phyloP scores from a whole-genome alignment of 1,140 invertebrate species.

The Nasonia longicornis region DNA sequence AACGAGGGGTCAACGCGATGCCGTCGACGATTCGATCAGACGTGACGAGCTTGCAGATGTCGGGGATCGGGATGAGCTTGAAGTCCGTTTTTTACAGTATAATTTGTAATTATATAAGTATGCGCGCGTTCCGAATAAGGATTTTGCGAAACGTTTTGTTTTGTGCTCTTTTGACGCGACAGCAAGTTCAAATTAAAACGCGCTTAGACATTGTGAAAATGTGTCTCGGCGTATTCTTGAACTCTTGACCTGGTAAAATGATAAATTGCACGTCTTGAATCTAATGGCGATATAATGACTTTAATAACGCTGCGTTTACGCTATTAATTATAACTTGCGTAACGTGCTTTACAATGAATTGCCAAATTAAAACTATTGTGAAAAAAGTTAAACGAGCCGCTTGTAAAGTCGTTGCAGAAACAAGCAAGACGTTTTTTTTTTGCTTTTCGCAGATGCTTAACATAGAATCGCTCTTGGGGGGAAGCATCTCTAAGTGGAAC shows the following conservation, averaged over 20 bases:
- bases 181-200: background rate
- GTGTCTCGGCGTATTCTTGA: background rate
- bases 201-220: background rate
- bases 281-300: background rate
- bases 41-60: conserved; percentile 3
- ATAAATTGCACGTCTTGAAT: background rate
- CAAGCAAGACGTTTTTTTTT: background rate
- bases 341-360: background rate
- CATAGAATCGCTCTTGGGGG: background rate
- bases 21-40: background rate
- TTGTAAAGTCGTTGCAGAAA: background rate
- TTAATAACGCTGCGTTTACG: background rate
- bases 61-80: background rate
- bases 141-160: too few relatives aligned
- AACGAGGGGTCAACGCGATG: background rate
- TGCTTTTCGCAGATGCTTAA: background rate
- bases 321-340: background rate
- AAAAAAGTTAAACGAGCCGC: background rate
- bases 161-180: too few relatives aligned
- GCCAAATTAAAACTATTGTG: background rate
- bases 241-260: background rate
- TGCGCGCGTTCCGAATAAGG: too few relatives aligned
- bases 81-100: too few relatives aligned
- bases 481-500: background rate
- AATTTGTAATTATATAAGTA: too few relatives aligned